A percentile compares a stretch with the other conserved stretches of the same genome.
Conservation (phyloP, 2,888 invertebrate species). For the Papilio protenor region DNA sequence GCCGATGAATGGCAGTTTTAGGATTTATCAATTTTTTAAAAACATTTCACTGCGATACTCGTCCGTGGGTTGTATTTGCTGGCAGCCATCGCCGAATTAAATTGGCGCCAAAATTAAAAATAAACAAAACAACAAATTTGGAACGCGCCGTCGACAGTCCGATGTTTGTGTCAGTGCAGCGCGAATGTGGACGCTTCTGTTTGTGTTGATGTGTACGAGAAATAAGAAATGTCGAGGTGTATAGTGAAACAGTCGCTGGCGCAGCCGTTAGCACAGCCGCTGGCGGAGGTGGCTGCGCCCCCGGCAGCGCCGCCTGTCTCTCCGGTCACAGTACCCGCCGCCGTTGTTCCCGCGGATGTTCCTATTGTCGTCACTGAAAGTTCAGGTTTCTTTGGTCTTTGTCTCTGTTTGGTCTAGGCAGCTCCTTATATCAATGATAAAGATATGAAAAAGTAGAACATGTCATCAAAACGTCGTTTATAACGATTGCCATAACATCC, state of each 20-base stretch:
- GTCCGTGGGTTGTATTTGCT: conserved; percentile 58
- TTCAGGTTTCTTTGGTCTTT: conserved; percentile 58
- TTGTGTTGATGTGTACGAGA: conserved; percentile 54
- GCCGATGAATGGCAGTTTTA: conserved; percentile 24
- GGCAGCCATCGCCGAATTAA: conserved; percentile 67
- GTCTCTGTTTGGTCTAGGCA: background rate
- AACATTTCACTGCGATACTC: conserved; percentile 25
- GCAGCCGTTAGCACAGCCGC: conserved; percentile 61
- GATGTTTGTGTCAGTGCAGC: conserved; percentile 73
- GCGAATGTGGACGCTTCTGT: conserved; percentile 63
- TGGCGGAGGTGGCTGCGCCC: conserved; percentile 50
- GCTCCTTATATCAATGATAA: background rate
- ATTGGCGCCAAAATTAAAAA: conserved; percentile 83
- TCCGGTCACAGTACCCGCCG: conserved; percentile 38
- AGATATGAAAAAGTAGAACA: background rate
- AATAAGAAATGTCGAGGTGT: conserved; percentile 75
- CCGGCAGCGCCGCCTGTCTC: conserved; percentile 46
- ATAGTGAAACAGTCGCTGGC: conserved; percentile 78
- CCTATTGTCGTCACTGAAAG: conserved; percentile 58
- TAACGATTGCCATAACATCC: background rate
- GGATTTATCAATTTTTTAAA: conserved; percentile 16
- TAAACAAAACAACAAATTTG: conserved; percentile 82
- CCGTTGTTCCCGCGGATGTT: conserved; percentile 41
- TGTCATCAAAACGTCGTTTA: background rate
- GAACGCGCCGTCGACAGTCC: conserved; percentile 80